Evolutionary conservation across 92 coral and sea anemone genomes (phyloP), one percentile per base, ranked within the genome.

Genomic region (Zoanthus sociatus): DNA sequence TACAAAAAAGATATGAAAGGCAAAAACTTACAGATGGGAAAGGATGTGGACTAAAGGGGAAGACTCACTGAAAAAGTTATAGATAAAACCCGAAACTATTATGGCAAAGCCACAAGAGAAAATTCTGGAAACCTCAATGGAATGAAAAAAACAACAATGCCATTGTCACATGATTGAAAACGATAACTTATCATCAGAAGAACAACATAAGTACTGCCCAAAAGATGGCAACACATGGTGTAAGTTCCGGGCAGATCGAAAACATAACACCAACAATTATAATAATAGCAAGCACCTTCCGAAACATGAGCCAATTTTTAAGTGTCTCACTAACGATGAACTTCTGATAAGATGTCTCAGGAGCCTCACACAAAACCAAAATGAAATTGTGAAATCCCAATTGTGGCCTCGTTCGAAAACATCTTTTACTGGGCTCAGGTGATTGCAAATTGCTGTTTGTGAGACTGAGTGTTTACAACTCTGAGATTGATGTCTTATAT

Each of bases 151-250:
- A 26, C 26, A 26, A 26, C 26, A 26, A 26, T 26, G 26, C 26
- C 26, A 75, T 31, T 75, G 21, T 58, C 90, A 87, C 31, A 90
- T 84, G 89, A 84, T 88, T 13, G 72, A 77, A 26, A 26, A 26
- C 0, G 26, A 26, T 26, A 26, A 26, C 26, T 26, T 26, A 26
- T 26, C 26, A 26, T 66, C 88, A 20, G 87, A 89, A 69, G n/a
- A 84, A 17, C 94, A 92, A 47, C 94, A 92, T 20, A 75, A 74
- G 68, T 69, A 53, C 81, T 88, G 94, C 67, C 94, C 89, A 32
- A 88, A 89, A 70, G 89, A 76, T 26, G 26, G 26, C 26, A 26
- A 26, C 26, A 26, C 0, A 26, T 26, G 26, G 26, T 26, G 26
- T 26, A 26, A 26, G 26, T 26, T 26, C 26, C 26, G 26, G 26